phyloP scores from a whole-genome alignment of 2,797 vertebrate species.

The Enteromius mattozi region DNA sequence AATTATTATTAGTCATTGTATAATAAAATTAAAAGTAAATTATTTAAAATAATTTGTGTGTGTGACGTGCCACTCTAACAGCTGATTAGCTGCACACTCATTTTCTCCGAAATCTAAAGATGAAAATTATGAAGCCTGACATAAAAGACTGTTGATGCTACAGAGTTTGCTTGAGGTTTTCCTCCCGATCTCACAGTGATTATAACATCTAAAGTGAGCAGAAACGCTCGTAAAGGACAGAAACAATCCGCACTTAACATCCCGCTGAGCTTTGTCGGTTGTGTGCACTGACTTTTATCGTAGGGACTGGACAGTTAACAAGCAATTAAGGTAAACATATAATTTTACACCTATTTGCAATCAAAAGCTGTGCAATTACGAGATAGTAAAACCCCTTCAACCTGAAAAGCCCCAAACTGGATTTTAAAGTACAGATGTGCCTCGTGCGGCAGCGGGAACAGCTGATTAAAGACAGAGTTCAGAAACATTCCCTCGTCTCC shows the following conservation, averaged over 20 bases:
- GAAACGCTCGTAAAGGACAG: not conserved
- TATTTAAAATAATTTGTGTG: not conserved
- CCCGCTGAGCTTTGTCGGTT: not conserved
- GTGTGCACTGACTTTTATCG: not conserved
- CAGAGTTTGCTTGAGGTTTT: not conserved
- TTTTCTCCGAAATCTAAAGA: not conserved
- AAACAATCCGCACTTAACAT: not conserved
- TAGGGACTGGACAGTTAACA: not conserved
- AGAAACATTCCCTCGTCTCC: not conserved
- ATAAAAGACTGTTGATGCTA: not conserved
- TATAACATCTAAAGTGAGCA: not conserved
- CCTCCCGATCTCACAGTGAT: not conserved
- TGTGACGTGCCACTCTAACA: not conserved
- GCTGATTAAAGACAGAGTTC: slow-evolving; percentile 8
- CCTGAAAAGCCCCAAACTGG: slow-evolving; percentile 13
- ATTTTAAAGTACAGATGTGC: not conserved
- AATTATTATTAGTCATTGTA: no score
- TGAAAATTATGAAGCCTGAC: not conserved
- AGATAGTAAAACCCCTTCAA: slow-evolving; percentile 3
- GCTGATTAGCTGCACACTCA: not conserved
- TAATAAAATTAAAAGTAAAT: no score
- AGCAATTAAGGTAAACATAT: slow-evolving; percentile 9
- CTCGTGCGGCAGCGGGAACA: not conserved
- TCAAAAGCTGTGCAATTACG: slow-evolving; percentile 20
- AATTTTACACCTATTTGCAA: slow-evolving; percentile 23